Conservation (phyloP, 2,797 vertebrate genomes). For the Squalus acanthias region DNA sequence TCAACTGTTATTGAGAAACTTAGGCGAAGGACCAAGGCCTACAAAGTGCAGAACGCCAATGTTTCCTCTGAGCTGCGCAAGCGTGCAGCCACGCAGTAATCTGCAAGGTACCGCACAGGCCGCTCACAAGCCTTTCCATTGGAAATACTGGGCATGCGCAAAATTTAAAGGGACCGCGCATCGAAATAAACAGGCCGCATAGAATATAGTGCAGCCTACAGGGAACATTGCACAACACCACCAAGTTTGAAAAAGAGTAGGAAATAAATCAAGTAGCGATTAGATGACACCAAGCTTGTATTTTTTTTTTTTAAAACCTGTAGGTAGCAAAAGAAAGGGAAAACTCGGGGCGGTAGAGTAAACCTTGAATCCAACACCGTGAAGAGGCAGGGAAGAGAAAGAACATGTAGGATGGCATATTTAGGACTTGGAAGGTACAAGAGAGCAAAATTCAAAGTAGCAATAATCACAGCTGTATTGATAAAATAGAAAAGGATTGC, state of each 20-base stretch:
- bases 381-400: not conserved
- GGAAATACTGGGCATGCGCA: too few species aligned
- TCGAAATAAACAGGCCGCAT: too few species aligned
- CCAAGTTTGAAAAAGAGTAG: not conserved
- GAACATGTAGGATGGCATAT: not conserved
- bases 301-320: not conserved
- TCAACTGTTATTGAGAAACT: not conserved
- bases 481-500: not conserved
- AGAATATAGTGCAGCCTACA: too few species aligned
- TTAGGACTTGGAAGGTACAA: not conserved
- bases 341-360: not conserved
- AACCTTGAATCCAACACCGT: not conserved
- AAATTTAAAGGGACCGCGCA: too few species aligned
- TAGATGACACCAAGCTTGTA: not conserved
- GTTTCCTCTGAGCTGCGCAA: too few species aligned
- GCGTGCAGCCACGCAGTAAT: too few species aligned
- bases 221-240: not conserved
- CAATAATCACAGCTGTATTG: not conserved
- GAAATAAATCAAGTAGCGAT: not conserved
- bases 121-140: too few species aligned
- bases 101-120: too few species aligned
- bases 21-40: not conserved
- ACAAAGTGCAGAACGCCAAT: not conserved
- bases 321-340: not conserved
- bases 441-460: not conserved